Conservation (phyloP, 2,888 invertebrate species). For the Heterodera filipjevi region DNA sequence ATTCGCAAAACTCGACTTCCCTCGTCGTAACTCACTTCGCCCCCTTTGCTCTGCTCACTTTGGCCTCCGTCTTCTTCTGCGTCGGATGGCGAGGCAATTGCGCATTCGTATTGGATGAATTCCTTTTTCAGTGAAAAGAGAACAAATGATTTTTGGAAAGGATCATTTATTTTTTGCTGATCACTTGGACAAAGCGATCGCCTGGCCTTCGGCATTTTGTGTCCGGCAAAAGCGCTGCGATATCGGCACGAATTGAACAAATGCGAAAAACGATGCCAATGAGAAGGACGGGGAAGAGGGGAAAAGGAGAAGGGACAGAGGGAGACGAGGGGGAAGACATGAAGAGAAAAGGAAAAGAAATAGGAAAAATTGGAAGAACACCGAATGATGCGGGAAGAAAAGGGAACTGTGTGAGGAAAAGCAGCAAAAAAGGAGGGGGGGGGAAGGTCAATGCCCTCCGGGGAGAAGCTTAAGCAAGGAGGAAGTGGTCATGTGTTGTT, state of each 20-base stretch:
- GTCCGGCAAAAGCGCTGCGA: neutral
- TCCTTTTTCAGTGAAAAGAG: slow-evolving; percentile 17
- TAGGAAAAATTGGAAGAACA: neutral
- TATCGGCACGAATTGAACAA: neutral
- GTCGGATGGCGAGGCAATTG: neutral
- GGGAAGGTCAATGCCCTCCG: neutral
- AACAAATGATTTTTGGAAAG: neutral
- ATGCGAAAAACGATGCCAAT: neutral
- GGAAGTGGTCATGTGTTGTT: neutral
- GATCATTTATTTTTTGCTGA: neutral
- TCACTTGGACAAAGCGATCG: slow-evolving; percentile 40
- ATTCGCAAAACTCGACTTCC: neutral
- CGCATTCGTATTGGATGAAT: slow-evolving; percentile 44
- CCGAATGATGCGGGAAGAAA: neutral
- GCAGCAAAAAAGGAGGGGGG: neutral
- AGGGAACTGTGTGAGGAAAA: neutral
- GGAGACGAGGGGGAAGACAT: neutral
- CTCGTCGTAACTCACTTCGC: slow-evolving; percentile 8
- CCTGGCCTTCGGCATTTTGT: slow-evolving; percentile 34
- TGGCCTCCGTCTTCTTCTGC: slow-evolving; percentile 13
- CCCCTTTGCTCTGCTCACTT: neutral
- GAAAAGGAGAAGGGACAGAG: neutral
- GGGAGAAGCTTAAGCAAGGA: neutral
- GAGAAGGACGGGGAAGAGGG: neutral
- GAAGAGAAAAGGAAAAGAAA: neutral